phyloP scores from a whole-genome alignment of 2,888 invertebrate genomes.

The Epirrhoe alternata region DNA sequence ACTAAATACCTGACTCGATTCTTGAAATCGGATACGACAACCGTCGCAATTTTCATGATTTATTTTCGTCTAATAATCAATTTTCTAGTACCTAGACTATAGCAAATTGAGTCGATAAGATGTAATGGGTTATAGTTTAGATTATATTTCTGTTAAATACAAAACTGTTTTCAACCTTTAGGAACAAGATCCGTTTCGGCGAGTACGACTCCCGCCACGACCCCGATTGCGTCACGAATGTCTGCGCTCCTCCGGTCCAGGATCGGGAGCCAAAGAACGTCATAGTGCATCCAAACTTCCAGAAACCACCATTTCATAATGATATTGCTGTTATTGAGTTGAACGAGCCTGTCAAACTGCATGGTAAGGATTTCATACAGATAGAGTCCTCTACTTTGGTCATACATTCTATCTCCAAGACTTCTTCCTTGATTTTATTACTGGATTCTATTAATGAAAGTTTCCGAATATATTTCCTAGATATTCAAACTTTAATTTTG shows the following conservation, averaged over 20 bases:
- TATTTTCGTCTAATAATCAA: too few relatives aligned
- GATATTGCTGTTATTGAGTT: conserved; percentile 87
- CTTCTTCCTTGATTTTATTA: background rate
- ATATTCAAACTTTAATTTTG: too few relatives aligned
- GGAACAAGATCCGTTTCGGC: conserved; percentile 86
- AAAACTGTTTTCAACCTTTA: conserved; percentile 36
- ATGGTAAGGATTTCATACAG: conserved; percentile 56
- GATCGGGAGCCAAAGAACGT: conserved; percentile 72
- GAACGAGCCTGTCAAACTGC: conserved; percentile 68
- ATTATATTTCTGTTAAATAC: too few relatives aligned
- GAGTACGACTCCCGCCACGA: conserved; percentile 82
- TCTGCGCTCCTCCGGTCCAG: conserved; percentile 74
- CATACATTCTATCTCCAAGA: too few relatives aligned
- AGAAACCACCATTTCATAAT: conserved; percentile 75
- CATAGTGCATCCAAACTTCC: conserved; percentile 81
- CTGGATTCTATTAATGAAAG: background rate
- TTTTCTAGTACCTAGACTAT: too few relatives aligned
- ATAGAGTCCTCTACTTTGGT: background rate
- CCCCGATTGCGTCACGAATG: conserved; percentile 70
- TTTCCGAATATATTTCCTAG: too few relatives aligned
- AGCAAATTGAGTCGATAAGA: too few relatives aligned
- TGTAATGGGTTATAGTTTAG: too few relatives aligned
- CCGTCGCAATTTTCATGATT: too few relatives aligned
- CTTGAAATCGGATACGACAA: too few relatives aligned
- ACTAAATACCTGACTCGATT: too few relatives aligned